phyloP scores from a whole-genome alignment of 2,113 vertebrate species.

The Rousettus leschenaultii region DNA sequence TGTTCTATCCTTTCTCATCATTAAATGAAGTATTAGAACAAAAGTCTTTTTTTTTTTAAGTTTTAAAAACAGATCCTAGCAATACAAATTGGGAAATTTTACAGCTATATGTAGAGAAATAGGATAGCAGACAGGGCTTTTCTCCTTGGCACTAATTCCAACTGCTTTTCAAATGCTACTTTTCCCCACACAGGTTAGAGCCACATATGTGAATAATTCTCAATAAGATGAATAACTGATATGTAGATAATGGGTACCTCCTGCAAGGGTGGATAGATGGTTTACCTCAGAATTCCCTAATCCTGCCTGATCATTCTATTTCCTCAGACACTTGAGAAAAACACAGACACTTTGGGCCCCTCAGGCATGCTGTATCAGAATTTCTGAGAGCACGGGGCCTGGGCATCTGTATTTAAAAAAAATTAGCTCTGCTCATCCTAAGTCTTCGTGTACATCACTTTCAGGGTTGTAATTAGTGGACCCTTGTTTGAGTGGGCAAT shows the following conservation, averaged over 20 bases:
- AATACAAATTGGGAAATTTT: neutral
- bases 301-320: conserved; percentile 33
- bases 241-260: conserved; percentile 54
- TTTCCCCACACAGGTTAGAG: conserved; percentile 28
- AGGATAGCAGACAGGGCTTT: conserved; percentile 21
- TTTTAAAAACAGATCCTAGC: neutral
- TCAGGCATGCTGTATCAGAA: neutral
- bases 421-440: neutral
- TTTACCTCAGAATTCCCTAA: neutral
- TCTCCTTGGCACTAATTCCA: conserved; percentile 1
- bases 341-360: neutral
- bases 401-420: neutral
- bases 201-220: conserved; percentile 60
- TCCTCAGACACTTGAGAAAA: neutral
- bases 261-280: neutral
- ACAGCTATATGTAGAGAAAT: neutral
- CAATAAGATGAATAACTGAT: conserved; percentile 49
- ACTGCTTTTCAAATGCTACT: conserved; percentile 52
- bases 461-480: neutral
- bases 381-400: neutral
- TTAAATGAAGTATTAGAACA: conserved; percentile 21
- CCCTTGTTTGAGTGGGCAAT: neutral
- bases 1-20: neutral
- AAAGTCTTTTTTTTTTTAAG: neutral
- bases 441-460: neutral